Evolutionary conservation across 2,113 vertebrate species (phyloP), one percentile per base, ranked within the genome.

Genomic region (Carlito syrichta): DNA sequence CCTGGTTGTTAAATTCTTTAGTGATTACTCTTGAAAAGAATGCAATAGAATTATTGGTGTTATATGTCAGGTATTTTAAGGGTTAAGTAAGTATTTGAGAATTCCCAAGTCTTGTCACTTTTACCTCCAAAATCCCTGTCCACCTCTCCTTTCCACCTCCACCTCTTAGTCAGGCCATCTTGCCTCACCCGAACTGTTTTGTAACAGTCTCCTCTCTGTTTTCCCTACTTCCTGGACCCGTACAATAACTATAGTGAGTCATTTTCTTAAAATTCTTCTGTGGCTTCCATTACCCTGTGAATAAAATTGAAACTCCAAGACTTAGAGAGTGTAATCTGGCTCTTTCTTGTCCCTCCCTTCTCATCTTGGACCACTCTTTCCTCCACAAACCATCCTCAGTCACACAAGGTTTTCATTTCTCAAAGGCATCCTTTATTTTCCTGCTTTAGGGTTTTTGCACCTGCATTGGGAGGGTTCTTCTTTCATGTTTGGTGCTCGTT

Each of bases 201-300:
- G 8, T 56, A 52, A 32, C 48, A n/a, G 13, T 38, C 30, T 74
- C 69, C 25, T 74, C 3, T 60, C 58, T 19, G 16, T 69, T 68
- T 89, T 22, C 54, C 35, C 54, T 73, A 1, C 30, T 12, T 83
- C 62, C 88, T 62, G 77, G 32, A 78, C 22, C 32, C 25, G 68
- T 38, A 54, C n/a, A 60, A 8, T 85, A 81, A 90, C 38, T 10
- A 73, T 69, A 40, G 7, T 66, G 86, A 86, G 32, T 38, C 60
- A 38, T 7, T 27, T 92, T 81, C 66, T 95, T 89, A 81, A 89
- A 85, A 58, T 86, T 62, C 50, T 93, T 83, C 32, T 38, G 48
- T 81, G 66, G 40, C 35, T 95, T 92, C n/a, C 73, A 66, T 84
- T 25, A 56, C 30, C 78, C 27, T 86, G 35, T 50, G 74, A 82